Conservation (phyloP, 1,140 invertebrate genomes). For the Drosophila yakuba region DNA sequence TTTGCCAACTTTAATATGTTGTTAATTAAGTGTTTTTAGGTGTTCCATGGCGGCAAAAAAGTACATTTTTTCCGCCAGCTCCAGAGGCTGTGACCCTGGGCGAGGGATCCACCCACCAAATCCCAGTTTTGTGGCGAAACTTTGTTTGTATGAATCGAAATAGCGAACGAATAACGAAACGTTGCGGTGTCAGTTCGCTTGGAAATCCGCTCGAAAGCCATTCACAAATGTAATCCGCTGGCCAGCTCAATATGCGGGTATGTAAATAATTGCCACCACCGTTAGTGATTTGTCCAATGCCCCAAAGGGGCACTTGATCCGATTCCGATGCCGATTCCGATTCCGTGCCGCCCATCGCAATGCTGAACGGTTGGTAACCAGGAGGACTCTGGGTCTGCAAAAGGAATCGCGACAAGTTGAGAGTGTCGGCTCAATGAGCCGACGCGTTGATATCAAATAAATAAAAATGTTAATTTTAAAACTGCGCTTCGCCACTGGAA, state of each 20-base stretch:
- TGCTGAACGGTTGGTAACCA: conserved; percentile 10
- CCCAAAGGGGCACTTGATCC: conserved; percentile 90
- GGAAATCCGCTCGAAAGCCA: conserved; percentile 89
- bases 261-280: conserved; percentile 52
- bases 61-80: conserved; percentile 84
- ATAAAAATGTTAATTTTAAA: conserved; percentile 83
- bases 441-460: conserved; percentile 73
- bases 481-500: conserved; percentile 53
- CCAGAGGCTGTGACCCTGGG: conserved; percentile 88
- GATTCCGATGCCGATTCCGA: conserved; percentile 88
- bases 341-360: conserved; percentile 92
- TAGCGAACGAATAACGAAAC: conserved; percentile 85
- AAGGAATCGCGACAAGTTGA: conserved; percentile 35
- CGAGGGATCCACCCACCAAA: conserved; percentile 88
- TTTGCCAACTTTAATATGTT: not conserved
- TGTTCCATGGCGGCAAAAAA: not conserved
- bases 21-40: not conserved
- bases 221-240: conserved; percentile 89
- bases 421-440: conserved; percentile 70
- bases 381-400: not conserved
- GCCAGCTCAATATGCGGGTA: conserved; percentile 36
- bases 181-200: conserved; percentile 86
- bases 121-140: conserved; percentile 90
- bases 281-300: conserved; percentile 85
- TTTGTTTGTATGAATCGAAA: conserved; percentile 88